A percentile compares a stretch with the other conserved stretches of the same genome.
Conservation (phyloP, 2,113 vertebrate species). For the Scomber scombrus region DNA sequence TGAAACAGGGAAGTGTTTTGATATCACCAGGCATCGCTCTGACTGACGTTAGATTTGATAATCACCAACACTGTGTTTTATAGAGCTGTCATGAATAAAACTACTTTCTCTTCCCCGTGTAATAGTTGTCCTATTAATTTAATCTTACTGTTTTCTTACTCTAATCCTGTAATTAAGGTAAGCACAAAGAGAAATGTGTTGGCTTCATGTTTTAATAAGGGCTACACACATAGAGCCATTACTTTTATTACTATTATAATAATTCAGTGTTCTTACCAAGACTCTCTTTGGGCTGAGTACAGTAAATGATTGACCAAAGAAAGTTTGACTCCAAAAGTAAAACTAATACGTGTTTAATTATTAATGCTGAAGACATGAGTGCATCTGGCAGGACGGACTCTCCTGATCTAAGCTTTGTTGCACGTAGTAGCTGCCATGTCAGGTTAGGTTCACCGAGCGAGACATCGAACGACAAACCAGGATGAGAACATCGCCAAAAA, state of each 20-base stretch:
- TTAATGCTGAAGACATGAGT: background rate
- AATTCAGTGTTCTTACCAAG: background rate
- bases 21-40: background rate
- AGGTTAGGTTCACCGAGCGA: background rate
- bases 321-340: background rate
- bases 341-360: background rate
- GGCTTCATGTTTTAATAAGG: too few relatives aligned
- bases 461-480: too few relatives aligned
- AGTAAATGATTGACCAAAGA: background rate
- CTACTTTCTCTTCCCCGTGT: background rate
- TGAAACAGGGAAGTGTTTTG: slow-evolving; percentile 42
- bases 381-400: too few relatives aligned
- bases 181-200: too few relatives aligned
- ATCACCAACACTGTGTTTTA: too few relatives aligned
- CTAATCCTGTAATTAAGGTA: too few relatives aligned
- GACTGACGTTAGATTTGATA: too few relatives aligned
- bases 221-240: too few relatives aligned
- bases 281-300: background rate
- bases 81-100: background rate
- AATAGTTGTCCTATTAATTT: too few relatives aligned
- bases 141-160: too few relatives aligned
- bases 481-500: too few relatives aligned
- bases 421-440: background rate
- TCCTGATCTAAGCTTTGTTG: background rate
- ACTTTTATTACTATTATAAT: too few relatives aligned